Percentiles rank a stretch among this genome's conserved stretches.
These are phyloP conservation scores for Metellina segmentata DNA, from an alignment of 2,888 invertebrate genomes.

Conservation along the genomic window DNA sequence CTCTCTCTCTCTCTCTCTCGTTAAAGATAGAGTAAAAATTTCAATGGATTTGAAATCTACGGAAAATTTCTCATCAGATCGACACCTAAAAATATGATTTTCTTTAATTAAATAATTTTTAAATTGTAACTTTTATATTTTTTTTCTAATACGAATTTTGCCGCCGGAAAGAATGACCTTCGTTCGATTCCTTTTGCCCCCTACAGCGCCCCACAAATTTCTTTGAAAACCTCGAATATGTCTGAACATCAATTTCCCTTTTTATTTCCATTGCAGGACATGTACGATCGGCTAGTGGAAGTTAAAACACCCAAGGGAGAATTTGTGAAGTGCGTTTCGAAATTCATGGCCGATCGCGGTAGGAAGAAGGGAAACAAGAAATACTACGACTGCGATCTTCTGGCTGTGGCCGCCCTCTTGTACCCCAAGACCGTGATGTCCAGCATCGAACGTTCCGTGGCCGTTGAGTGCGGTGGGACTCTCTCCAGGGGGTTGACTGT, in stretches of 20 bases:
- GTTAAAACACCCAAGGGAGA: slow-evolving; percentile 32
- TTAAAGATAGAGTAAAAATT: too few species aligned
- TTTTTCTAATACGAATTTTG: too few species aligned
- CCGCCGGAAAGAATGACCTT: too few species aligned
- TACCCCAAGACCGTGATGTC: slow-evolving; percentile 37
- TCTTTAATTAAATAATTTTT: too few species aligned
- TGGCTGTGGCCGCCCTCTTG: slow-evolving; percentile 52
- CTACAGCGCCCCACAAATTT: too few species aligned
- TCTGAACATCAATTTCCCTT: background rate
- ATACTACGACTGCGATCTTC: slow-evolving; percentile 60
- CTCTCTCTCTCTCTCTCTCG: too few species aligned
- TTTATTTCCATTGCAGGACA: slow-evolving; percentile 25
- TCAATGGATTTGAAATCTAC: too few species aligned
- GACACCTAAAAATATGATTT: too few species aligned
- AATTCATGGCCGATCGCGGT: background rate
- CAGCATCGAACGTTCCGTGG: background rate
- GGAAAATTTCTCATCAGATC: too few species aligned
- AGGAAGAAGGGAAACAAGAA: slow-evolving; percentile 8
- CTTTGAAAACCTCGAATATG: too few species aligned
- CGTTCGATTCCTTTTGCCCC: too few species aligned
- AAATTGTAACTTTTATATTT: too few species aligned
- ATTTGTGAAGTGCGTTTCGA: slow-evolving; percentile 43
- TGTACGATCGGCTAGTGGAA: slow-evolving; percentile 29
- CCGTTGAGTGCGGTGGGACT: slow-evolving; percentile 41
- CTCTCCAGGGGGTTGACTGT: slow-evolving; percentile 20